Percentiles rank a stretch among this genome's conserved stretches.
Evolutionary conservation across 2,113 vertebrate species (phyloP).

Genomic region (Eurystomus gularis): DNA sequence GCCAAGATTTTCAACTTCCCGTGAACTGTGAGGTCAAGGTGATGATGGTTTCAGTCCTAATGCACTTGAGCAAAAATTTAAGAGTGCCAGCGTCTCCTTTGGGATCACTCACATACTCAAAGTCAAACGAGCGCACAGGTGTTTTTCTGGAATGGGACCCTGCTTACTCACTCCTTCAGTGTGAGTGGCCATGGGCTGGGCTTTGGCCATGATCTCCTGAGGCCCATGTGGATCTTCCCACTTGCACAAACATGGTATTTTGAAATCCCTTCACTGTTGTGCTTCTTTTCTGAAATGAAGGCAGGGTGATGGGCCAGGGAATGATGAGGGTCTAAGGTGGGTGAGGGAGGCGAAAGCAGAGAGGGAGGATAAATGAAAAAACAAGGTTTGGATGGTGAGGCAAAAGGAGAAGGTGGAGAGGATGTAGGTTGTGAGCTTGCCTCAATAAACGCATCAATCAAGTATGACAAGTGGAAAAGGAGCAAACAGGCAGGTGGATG

Average conservation of each 20-base stretch:
- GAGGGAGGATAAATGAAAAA: not conserved
- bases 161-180: too few species aligned
- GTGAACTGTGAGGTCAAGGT: too few species aligned
- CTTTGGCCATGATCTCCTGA: not conserved
- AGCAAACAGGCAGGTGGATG: not conserved
- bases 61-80: too few species aligned
- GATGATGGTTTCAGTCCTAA: too few species aligned
- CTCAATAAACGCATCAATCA: not conserved
- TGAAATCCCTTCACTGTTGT: not conserved
- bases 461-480: not conserved
- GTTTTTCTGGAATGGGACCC: too few species aligned
- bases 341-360: not conserved
- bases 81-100: too few species aligned
- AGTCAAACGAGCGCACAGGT: too few species aligned
- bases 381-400: not conserved
- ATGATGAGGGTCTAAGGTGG: not conserved
- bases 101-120: too few species aligned
- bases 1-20: too few species aligned
- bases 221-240: not conserved
- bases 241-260: not conserved
- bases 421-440: not conserved
- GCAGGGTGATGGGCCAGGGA: not conserved
- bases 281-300: not conserved
- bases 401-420: not conserved
- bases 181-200: too few species aligned